Base-by-base conservation (phyloP, 2,797 vertebrate species). In the Anguilla megastoma region DNA sequence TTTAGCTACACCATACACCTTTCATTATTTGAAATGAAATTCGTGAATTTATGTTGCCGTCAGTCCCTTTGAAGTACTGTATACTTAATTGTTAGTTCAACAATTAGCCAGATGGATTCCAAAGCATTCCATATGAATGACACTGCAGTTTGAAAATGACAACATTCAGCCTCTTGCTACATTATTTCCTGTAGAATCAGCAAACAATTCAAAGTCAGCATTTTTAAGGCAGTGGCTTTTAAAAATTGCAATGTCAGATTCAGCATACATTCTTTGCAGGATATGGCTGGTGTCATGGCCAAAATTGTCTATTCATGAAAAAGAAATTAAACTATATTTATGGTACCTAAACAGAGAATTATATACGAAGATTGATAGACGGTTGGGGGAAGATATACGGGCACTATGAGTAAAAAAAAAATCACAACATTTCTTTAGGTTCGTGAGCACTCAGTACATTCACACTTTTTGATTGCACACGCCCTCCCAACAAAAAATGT, bases 191-290 rank as follows among this genome's bases (percentile, higher is more conserved):
- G 33, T 14, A 21, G 74, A 33, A 79, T 36, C 30, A 18, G 74
- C 74, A 79, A 36, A 79, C 41, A 82, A 24, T 7, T 82, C 79
- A 2, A 82, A 24, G 79, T 50, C 79, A 82, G 79, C 79, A 82
- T n/a, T 48, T 82, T 48, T 2, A 33, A 1, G 5, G 74, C 12
- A 79, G 18, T 79, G 74, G 12, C 74, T 45, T 79, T 79, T 2
- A 6, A 36, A 79, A 79, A 79, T 21, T 14, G 71, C 71, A 30
- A 7, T n/a, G 45, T 24, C 41, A 82, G 79, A 24, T 4, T 6
- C 45, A 48, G 79, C 45, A 21, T 45, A 45, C 36, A 48, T 82
- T 48, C 79, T 9, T 48, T 24, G 18, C 3, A 18, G 41, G 1
- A 18, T 7, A 41, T 79, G 74, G 36, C 74, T 66, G 63, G 5